A percentile compares a stretch with the other conserved stretches of the same genome.
phyloP scores from a whole-genome alignment of 2,113 vertebrate genomes.

The Gambusia holbrooki region DNA sequence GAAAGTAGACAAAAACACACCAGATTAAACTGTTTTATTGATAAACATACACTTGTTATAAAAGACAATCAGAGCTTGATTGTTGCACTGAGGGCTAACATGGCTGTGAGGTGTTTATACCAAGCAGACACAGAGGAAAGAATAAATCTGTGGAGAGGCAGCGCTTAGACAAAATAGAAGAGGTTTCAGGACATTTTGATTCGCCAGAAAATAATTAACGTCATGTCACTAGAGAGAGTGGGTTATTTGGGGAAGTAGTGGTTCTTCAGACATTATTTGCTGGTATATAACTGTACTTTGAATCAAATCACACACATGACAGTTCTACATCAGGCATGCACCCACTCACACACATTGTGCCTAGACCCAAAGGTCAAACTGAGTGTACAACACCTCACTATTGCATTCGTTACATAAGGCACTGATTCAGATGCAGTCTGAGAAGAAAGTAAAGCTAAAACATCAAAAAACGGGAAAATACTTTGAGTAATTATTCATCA shows the following conservation, averaged over 20 bases:
- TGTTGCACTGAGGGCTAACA: constrained; percentile 43
- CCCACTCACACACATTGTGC: constrained; percentile 47
- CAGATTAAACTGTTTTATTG: constrained; percentile 92
- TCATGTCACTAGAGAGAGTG: constrained; percentile 50
- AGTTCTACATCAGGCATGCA: constrained; percentile 29
- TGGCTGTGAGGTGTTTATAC: constrained; percentile 29
- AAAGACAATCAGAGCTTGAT: constrained; percentile 84
- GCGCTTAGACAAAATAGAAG: constrained; percentile 55
- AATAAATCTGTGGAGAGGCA: constrained; percentile 55
- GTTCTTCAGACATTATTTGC: constrained; percentile 56
- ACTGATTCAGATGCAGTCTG: constrained; percentile 63
- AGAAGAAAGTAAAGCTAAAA: constrained; percentile 57
- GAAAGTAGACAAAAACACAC: not conserved
- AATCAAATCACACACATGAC: constrained; percentile 51
- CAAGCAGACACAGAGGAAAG: constrained; percentile 33
- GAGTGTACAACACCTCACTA: constrained; percentile 44
- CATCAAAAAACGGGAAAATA: constrained; percentile 56
- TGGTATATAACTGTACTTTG: constrained; percentile 75
- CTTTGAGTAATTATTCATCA: constrained; percentile 50
- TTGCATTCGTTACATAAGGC: constrained; percentile 73
- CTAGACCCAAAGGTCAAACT: constrained; percentile 56
- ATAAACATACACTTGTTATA: constrained; percentile 98
- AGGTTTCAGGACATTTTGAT: constrained; percentile 28
- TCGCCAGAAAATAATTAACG: constrained; percentile 39
- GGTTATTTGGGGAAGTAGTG: constrained; percentile 31